These are phyloP conservation scores for Speoplatyrhinus poulsoni DNA, from an alignment of 2,113 vertebrate species.

Conservation along the genomic window DNA sequence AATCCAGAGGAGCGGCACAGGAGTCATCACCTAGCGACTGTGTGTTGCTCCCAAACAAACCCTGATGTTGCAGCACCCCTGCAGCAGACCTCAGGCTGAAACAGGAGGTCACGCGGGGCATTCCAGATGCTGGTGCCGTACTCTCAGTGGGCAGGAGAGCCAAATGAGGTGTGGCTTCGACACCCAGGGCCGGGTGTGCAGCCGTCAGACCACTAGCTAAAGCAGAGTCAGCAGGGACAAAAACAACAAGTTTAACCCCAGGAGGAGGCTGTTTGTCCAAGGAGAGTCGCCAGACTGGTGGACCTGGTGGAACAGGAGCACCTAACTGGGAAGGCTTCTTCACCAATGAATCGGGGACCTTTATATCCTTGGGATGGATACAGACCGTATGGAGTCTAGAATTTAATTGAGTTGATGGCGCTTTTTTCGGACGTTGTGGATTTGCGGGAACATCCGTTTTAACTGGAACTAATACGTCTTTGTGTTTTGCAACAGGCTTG, in stretches of 20 bases:
- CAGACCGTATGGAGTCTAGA: neutral
- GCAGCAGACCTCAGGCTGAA: neutral
- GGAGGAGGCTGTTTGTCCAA: conserved; percentile 60
- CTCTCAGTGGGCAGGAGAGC: neutral
- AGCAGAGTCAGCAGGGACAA: conserved; percentile 53
- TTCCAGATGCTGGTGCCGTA: neutral
- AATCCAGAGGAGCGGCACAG: conserved; percentile 46
- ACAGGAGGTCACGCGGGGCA: neutral
- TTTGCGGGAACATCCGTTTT: neutral
- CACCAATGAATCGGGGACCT: neutral
- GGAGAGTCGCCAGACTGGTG: conserved; percentile 56
- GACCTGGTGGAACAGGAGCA: conserved; percentile 5
- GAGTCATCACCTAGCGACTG: neutral
- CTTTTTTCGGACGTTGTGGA: neutral
- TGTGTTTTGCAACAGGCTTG: neutral
- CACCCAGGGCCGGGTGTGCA: neutral
- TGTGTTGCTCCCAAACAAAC: conserved; percentile 13
- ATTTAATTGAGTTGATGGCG: neutral
- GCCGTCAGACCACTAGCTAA: conserved; percentile 10
- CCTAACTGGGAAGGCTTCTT: neutral
- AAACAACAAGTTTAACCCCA: conserved; percentile 62
- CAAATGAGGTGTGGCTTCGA: conserved; percentile 11
- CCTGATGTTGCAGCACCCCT: neutral
- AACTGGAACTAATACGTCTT: no score
- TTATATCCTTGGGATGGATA: conserved; percentile 1